Evolutionary conservation across 2,113 vertebrate genomes (phyloP).

Genomic region (Ahaetulla prasina): DNA sequence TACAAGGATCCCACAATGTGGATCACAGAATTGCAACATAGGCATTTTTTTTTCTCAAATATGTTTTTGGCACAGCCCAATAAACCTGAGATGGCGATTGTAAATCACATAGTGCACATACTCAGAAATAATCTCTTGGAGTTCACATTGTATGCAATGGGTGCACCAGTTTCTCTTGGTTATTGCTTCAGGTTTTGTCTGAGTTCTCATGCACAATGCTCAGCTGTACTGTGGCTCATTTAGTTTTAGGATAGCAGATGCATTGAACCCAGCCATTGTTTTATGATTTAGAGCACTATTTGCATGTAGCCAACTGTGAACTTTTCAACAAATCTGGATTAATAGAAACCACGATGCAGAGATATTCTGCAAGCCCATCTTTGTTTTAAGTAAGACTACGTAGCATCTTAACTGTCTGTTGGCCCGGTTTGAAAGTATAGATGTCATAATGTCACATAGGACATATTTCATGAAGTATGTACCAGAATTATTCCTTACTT

Average conservation of each 20-base stretch:
- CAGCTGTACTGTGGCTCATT: not conserved
- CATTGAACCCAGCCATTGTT: not conserved
- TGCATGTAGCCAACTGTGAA: not conserved
- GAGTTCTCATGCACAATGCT: not conserved
- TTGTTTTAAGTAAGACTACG: not conserved
- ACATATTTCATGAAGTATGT: not conserved
- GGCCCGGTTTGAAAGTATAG: not conserved
- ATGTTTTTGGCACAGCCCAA: not conserved
- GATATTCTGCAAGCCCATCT: not conserved
- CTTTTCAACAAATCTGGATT: not conserved
- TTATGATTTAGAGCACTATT: not conserved
- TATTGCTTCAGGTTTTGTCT: not conserved
- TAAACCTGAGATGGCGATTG: not conserved
- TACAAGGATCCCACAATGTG: not conserved
- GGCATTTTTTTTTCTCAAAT: not conserved
- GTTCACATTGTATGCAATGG: not conserved
- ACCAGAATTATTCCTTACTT: not conserved
- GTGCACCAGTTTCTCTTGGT: not conserved
- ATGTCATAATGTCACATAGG: not conserved
- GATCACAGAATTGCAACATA: not conserved
- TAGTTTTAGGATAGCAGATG: not conserved
- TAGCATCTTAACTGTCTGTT: not conserved
- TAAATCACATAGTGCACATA: not conserved
- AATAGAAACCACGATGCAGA: not conserved
- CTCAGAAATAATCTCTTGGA: not conserved